phyloP scores from a whole-genome alignment of 2,888 invertebrate genomes.

The Meiosimyza decipiens region DNA sequence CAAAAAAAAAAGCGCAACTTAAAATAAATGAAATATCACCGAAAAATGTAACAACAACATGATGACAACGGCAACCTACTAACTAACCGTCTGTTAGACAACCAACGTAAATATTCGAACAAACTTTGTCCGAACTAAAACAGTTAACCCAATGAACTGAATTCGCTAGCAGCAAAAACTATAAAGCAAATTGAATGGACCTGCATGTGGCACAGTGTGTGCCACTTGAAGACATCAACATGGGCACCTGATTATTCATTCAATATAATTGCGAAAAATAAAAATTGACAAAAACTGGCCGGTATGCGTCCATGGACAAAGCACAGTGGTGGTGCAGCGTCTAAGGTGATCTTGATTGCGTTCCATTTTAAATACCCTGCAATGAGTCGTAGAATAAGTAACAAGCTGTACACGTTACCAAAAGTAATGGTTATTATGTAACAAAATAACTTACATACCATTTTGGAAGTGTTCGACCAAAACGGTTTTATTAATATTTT shows the following conservation, averaged over 20 bases:
- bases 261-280: background rate
- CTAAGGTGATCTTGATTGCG: slow-evolving; percentile 5
- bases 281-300: background rate
- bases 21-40: too few species aligned
- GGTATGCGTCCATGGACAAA: too few species aligned
- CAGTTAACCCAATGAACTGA: slow-evolving; percentile 11
- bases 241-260: slow-evolving; percentile 10
- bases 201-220: background rate
- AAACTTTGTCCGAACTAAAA: background rate
- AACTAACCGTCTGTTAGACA: too few species aligned
- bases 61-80: background rate
- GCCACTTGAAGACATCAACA: slow-evolving; percentile 2
- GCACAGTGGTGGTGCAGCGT: background rate
- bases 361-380: background rate
- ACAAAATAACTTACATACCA: too few species aligned
- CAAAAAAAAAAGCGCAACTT: background rate
- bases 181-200: background rate
- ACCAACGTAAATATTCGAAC: background rate
- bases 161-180: background rate
- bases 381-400: background rate
- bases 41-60: too few species aligned
- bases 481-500: too few species aligned
- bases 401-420: background rate
- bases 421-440: too few species aligned
- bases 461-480: too few species aligned